Evolutionary conservation across 2,113 vertebrate genomes (phyloP).

Genomic region (Sphyrna mokarran): DNA sequence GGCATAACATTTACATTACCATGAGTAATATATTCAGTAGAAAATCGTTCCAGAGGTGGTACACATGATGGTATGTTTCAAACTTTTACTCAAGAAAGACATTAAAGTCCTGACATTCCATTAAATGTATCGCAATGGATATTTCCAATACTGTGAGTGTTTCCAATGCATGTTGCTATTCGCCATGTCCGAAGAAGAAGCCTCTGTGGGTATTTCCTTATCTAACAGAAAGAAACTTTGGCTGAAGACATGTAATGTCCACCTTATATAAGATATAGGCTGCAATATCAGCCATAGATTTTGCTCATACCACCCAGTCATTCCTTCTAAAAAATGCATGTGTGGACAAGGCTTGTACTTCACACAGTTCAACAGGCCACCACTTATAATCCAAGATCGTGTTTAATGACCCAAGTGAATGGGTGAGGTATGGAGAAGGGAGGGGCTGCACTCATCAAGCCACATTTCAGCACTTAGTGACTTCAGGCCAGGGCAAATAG

Average conservation of each 20-base stretch:
- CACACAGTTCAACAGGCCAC: neutral
- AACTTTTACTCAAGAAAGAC: neutral
- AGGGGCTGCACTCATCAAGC: neutral
- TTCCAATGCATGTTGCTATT: neutral
- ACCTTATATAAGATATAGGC: neutral
- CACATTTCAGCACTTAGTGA: neutral
- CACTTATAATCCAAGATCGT: neutral
- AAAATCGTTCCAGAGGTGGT: neutral
- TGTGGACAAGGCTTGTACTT: neutral
- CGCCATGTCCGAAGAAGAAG: neutral
- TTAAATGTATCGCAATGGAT: neutral
- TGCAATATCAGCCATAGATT: neutral
- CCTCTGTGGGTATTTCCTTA: neutral
- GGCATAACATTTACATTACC: neutral
- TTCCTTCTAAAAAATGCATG: neutral
- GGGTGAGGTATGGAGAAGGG: neutral
- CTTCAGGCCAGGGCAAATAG: neutral
- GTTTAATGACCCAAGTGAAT: too few species aligned
- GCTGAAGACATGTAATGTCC: neutral
- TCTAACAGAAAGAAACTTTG: neutral
- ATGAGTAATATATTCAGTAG: neutral
- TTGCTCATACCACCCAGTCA: neutral
- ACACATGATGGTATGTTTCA: neutral
- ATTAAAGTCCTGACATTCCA: neutral
- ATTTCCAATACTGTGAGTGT: neutral